phyloP scores from a whole-genome alignment of 2,113 vertebrate species.

The Axis porcinus region DNA sequence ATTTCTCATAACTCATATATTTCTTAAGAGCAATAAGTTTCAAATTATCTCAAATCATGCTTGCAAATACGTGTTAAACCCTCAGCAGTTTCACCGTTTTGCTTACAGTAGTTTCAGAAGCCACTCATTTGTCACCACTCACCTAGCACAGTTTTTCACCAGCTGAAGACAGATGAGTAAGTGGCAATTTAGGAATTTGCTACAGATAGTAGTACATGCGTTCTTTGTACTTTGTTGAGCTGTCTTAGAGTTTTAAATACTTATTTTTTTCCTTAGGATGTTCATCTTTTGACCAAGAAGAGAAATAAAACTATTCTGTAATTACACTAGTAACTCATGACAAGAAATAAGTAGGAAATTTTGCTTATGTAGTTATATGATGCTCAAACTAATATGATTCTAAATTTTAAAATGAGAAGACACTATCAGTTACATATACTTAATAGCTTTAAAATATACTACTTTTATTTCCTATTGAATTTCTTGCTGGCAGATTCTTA shows the following conservation, averaged over 20 bases:
- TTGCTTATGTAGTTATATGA: neutral
- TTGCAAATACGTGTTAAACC: neutral
- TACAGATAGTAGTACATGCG: neutral
- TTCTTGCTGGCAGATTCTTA: neutral
- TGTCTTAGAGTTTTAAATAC: neutral
- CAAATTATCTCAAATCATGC: slow-evolving; percentile 8
- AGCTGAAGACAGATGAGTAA: neutral
- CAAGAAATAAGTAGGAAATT: slow-evolving; percentile 8
- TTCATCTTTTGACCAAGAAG: neutral
- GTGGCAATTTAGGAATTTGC: neutral
- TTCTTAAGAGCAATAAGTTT: neutral
- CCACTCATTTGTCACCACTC: neutral
- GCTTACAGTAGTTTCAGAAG: neutral
- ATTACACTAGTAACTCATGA: neutral
- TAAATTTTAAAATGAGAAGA: slow-evolving; percentile 6
- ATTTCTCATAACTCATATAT: neutral
- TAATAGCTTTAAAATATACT: neutral
- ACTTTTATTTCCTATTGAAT: neutral
- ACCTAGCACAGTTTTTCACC: neutral
- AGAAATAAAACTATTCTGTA: neutral
- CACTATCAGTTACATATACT: neutral
- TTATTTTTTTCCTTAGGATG: neutral
- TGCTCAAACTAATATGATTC: neutral
- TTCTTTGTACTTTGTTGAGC: neutral
- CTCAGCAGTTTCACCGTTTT: neutral